These are phyloP conservation scores for Gonocerus acuteangulatus DNA, from an alignment of 2,888 invertebrate genomes.

Conservation along the genomic window DNA sequence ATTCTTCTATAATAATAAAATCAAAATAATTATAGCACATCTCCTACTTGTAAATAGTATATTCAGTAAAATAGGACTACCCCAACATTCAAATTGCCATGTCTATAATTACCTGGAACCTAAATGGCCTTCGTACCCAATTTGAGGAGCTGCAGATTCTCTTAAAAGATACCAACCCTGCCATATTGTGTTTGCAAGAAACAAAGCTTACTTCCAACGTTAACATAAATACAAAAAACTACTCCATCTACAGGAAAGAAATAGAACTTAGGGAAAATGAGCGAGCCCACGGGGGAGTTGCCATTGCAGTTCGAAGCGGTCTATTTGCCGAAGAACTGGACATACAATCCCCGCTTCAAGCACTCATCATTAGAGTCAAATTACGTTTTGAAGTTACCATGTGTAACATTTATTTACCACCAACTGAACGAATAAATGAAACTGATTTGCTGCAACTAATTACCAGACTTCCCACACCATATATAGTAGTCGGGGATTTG, in stretches of 20 bases:
- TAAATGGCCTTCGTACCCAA: not conserved
- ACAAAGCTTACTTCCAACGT: not conserved
- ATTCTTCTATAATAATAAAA: no score
- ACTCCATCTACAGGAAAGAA: not conserved
- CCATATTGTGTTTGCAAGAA: not conserved
- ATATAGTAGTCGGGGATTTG: not conserved
- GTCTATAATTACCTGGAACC: not conserved
- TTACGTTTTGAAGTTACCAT: not conserved
- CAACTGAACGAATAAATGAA: not conserved
- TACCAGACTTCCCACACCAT: not conserved
- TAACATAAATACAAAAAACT: not conserved
- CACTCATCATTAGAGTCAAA: not conserved
- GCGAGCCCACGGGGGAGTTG: not conserved
- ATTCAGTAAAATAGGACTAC: no score
- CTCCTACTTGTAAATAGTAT: no score
- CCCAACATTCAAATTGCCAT: no score
- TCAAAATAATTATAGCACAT: no score
- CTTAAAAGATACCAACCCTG: not conserved
- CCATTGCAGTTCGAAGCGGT: no score
- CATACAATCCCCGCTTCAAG: no score
- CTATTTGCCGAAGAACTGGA: not conserved
- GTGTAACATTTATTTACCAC: not conserved
- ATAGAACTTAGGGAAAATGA: not conserved
- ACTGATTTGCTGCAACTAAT: not conserved
- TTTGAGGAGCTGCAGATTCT: not conserved